Evolutionary conservation across 2,797 vertebrate species (phyloP).

Genomic region (Sylvilagus floridanus): DNA sequence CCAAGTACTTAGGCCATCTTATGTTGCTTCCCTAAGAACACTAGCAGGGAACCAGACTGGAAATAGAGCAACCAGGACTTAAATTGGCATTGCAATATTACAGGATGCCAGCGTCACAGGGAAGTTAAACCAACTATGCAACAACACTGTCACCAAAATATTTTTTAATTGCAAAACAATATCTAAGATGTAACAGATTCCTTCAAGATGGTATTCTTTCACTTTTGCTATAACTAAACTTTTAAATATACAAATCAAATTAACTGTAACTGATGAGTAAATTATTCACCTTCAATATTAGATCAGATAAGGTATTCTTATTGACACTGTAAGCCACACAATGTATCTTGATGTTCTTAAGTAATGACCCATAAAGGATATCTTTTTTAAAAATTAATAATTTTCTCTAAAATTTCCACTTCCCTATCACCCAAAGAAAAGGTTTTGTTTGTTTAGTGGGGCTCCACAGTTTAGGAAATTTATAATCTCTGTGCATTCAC

Average conservation of each 20-base stretch:
- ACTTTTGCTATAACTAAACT: not conserved
- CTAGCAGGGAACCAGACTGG: no score
- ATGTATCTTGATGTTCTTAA: not conserved
- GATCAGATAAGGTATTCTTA: not conserved
- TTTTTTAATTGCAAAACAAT: not conserved
- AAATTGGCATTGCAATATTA: no score
- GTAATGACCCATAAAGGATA: not conserved
- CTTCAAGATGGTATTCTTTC: not conserved
- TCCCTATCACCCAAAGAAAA: not conserved
- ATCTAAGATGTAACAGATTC: not conserved
- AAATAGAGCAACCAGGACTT: no score
- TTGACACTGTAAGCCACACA: not conserved
- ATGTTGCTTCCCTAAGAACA: no score
- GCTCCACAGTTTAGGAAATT: conserved; percentile 22
- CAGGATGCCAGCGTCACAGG: no score
- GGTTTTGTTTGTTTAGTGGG: conserved; percentile 23
- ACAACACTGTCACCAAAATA: no score
- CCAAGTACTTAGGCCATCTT: no score
- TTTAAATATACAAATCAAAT: conserved; percentile 22
- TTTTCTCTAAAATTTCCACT: conserved; percentile 53
- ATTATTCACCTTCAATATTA: conserved; percentile 31
- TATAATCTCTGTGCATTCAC: not conserved
- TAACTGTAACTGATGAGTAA: conserved; percentile 32
- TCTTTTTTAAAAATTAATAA: conserved; percentile 39
- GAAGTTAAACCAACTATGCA: no score